Evolutionary conservation across 2,888 invertebrate species (phyloP).

Genomic region (Idaea aversata): DNA sequence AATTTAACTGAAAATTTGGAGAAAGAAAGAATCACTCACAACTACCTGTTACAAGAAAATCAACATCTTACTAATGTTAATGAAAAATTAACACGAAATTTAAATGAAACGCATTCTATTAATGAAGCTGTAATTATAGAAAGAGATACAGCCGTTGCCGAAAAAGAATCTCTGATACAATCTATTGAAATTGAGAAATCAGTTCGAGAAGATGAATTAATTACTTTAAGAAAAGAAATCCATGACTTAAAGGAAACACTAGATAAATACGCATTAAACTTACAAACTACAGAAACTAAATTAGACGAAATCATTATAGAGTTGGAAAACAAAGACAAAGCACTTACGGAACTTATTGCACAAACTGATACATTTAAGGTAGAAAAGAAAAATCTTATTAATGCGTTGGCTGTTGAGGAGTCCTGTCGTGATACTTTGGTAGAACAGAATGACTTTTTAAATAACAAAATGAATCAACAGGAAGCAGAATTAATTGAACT

Average conservation of each 20-base stretch:
- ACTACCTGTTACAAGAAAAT: conserved; percentile 14
- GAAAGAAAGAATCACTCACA: conserved; percentile 11
- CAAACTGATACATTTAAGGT: too few species aligned
- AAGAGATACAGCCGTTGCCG: conserved; percentile 28
- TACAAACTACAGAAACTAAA: too few species aligned
- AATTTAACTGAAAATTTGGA: conserved; percentile 13
- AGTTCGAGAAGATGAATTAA: conserved; percentile 35
- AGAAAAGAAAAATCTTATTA: too few species aligned
- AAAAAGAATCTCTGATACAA: conserved; percentile 15
- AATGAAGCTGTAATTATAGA: conserved; percentile 29
- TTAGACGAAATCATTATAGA: too few species aligned
- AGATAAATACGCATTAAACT: too few species aligned
- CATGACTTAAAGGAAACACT: conserved; percentile 29
- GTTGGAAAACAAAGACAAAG: too few species aligned
- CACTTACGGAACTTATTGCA: too few species aligned
- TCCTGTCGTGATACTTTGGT: too few species aligned
- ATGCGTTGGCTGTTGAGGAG: too few species aligned
- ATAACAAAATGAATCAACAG: too few species aligned
- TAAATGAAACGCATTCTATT: conserved; percentile 10
- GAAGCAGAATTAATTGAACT: too few species aligned
- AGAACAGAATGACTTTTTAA: too few species aligned
- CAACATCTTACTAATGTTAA: conserved; percentile 18
- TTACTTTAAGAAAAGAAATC: conserved; percentile 29
- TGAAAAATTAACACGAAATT: conserved; percentile 20
- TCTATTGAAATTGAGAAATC: conserved; percentile 30